phyloP scores from a whole-genome alignment of 2,113 vertebrate species.

The Holacanthus passer region DNA sequence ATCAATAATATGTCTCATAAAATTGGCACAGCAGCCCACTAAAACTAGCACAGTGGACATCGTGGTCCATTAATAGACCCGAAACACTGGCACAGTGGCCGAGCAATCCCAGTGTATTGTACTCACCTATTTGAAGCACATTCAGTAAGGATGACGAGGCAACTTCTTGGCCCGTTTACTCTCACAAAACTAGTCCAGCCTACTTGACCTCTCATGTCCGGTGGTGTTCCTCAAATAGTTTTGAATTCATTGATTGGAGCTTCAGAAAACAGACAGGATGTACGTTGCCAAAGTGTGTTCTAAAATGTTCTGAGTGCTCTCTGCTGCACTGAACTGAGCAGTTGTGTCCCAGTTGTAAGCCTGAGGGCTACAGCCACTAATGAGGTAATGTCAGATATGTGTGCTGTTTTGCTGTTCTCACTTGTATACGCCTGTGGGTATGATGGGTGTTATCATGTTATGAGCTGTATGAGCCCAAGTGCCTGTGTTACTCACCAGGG shows the following conservation, averaged over 20 bases:
- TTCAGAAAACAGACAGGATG: slow-evolving; percentile 7
- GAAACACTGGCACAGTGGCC: slow-evolving; percentile 4
- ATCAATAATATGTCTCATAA: slow-evolving; percentile 24
- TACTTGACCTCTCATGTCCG: neutral
- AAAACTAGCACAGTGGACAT: neutral
- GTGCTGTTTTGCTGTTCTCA: neutral
- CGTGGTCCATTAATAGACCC: neutral
- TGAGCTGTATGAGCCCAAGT: neutral
- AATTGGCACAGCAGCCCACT: neutral
- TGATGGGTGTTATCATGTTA: neutral
- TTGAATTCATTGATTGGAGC: neutral
- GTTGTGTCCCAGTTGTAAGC: slow-evolving; percentile 18
- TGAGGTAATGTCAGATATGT: neutral
- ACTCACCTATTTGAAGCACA: slow-evolving; percentile 13
- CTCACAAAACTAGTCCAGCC: neutral
- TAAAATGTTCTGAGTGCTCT: neutral
- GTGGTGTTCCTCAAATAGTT: neutral
- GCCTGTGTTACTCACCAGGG: neutral
- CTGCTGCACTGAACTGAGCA: neutral
- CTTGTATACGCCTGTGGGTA: neutral
- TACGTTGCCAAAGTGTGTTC: neutral
- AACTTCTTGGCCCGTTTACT: neutral
- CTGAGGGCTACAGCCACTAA: neutral
- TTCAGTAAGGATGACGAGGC: neutral
- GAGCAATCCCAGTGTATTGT: neutral